These are phyloP conservation scores for Mnemiopsis leidyi DNA, from an alignment of 37 sponge, comb jelly and placozoan genomes.

Conservation along the genomic window DNA sequence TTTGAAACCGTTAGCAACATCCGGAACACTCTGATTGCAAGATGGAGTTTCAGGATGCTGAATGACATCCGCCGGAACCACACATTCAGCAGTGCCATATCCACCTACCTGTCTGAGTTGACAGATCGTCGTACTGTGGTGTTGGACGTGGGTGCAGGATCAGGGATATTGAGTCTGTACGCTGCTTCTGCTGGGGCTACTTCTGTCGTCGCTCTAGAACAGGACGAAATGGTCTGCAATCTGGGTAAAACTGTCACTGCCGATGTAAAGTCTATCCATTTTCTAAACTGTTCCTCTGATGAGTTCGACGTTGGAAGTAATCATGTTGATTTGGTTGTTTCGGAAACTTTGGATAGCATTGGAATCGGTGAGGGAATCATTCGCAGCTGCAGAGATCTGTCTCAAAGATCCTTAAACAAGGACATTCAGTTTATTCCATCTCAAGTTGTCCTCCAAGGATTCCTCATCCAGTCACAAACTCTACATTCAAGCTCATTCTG, in stretches of 20 bases:
- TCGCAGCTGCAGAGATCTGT: neutral
- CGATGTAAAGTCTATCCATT: neutral
- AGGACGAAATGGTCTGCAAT: neutral
- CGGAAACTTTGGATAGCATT: conserved; percentile 41
- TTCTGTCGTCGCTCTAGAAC: conserved; percentile 6
- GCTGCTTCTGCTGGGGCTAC: conserved; percentile 41
- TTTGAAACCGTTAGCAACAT: conserved; percentile 49
- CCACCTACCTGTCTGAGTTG: neutral
- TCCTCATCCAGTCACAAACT: conserved; percentile 1
- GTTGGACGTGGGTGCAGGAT: conserved; percentile 31
- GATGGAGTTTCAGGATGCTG: conserved; percentile 64
- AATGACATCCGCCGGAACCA: neutral
- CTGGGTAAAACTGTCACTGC: neutral
- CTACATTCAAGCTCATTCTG: neutral
- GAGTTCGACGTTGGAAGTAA: conserved; percentile 5
- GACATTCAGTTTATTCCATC: conserved; percentile 1
- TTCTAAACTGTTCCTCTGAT: neutral
- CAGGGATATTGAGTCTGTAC: conserved; percentile 20
- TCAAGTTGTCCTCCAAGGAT: neutral
- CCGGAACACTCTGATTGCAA: neutral
- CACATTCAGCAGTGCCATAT: conserved; percentile 1
- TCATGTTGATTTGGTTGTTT: conserved; percentile 26
- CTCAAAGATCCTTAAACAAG: neutral
- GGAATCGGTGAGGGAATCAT: conserved; percentile 53
- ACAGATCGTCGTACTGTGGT: neutral